Evolutionary conservation across 1,140 invertebrate genomes (phyloP).

Genomic region (Gonioctena quinquepunctata): DNA sequence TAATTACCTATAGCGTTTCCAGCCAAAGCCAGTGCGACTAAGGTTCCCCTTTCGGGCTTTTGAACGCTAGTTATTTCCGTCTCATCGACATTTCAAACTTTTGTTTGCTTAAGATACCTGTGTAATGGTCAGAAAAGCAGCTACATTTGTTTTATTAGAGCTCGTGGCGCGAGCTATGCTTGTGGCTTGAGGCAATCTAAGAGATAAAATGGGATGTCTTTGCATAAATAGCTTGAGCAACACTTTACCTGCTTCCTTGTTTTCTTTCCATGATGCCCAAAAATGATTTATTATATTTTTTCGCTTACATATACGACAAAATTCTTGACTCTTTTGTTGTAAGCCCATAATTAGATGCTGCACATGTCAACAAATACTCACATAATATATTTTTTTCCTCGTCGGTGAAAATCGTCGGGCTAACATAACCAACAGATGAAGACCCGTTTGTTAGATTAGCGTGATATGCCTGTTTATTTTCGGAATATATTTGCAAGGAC

Average conservation of each 20-base stretch:
- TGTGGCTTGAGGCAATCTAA: slow-evolving; percentile 56
- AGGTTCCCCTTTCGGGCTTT: slow-evolving; percentile 44
- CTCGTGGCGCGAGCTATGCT: slow-evolving; percentile 57
- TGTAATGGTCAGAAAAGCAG: slow-evolving; percentile 43
- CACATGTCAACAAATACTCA: slow-evolving; percentile 11
- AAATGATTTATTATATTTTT: slow-evolving; percentile 34
- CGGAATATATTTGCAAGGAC: slow-evolving; percentile 9
- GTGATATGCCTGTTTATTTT: neutral
- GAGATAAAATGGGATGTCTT: slow-evolving; percentile 53
- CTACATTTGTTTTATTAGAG: slow-evolving; percentile 58
- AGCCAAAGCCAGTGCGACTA: slow-evolving; percentile 52
- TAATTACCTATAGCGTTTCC: slow-evolving; percentile 53
- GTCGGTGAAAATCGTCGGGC: slow-evolving; percentile 14
- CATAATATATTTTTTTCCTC: slow-evolving; percentile 16
- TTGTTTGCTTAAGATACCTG: slow-evolving; percentile 47
- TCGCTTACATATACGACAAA: slow-evolving; percentile 42
- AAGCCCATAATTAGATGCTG: slow-evolving; percentile 35
- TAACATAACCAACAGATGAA: neutral
- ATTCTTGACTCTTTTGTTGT: slow-evolving; percentile 28
- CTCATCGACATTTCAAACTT: slow-evolving; percentile 57
- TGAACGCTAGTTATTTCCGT: slow-evolving; percentile 57
- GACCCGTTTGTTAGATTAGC: neutral
- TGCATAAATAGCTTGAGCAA: slow-evolving; percentile 58
- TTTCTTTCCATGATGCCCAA: slow-evolving; percentile 35
- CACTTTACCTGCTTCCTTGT: slow-evolving; percentile 53